Base-by-base conservation (phyloP, 2,797 vertebrate genomes). In the Crax fasciolata region DNA sequence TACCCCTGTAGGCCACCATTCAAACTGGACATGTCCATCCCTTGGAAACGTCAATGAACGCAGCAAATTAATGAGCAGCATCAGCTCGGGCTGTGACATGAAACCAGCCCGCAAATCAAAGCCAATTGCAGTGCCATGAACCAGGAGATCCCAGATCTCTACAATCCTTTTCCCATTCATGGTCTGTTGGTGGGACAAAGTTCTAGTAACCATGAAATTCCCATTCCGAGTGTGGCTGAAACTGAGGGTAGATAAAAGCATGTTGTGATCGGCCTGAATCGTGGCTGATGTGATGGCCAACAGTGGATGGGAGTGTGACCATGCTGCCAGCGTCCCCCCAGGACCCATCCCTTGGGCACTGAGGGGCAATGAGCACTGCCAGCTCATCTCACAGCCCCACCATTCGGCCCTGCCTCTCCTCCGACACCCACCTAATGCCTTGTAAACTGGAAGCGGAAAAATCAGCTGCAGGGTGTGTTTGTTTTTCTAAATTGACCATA, bases 161-260 rank as follows among this genome's bases (percentile, higher is more conserved):
- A 5, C 0, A 0, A 13, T 30, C 23, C 48, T 55, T 43, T 43
- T 8, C 17, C 49, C 30, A 9, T 25, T 43, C 2, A 0, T 4
- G 55, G 18, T 77, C 21, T 85, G 32, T 58, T 9, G 10, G 16
- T 2, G 7, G 54, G 35, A 30, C 44, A n/a, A 23, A 51, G 7
- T 21, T 2, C 46, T 58, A n/a, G 61, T 4, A 58, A 70, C 7
- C 17, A 3, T 1, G 2, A 72, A 86, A 75, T 21, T 46, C 2
- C 55, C 13, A 3, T 27, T 75, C 14, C 65, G 46, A 61, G 16
- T 11, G 3, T 0, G 5, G n/a, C 6, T 35, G 25, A 59, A 54
- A 49, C 9, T 25, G 77, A 58, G 5, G 14, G 63, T 24, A 0
- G 3, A 44, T 43, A 61, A 27, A 84, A 85, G 11, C 2, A 11